These are phyloP conservation scores for Zaprionus bogoriensis DNA, from an alignment of 2,888 invertebrate species.

Conservation along the genomic window DNA sequence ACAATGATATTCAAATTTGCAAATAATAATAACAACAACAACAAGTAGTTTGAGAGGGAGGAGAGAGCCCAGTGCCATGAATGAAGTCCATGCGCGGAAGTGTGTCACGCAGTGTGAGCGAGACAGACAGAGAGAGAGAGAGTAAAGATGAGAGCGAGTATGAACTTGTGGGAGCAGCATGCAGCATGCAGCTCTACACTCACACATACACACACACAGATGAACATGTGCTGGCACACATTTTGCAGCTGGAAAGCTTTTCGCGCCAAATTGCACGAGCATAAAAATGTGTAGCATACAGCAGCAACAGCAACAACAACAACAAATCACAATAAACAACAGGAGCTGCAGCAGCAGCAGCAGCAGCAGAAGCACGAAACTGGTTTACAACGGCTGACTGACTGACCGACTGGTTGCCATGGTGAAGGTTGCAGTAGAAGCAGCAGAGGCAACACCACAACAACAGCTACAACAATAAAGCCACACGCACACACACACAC, in stretches of 20 bases:
- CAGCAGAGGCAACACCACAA: slow-evolving; percentile 31
- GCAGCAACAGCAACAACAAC: slow-evolving; percentile 25
- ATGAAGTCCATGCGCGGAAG: slow-evolving; percentile 64
- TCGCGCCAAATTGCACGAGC: slow-evolving; percentile 68
- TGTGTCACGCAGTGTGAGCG: slow-evolving; percentile 44
- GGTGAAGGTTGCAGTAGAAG: slow-evolving; percentile 68
- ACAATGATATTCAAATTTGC: neutral
- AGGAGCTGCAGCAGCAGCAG: slow-evolving; percentile 20
- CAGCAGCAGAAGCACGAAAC: slow-evolving; percentile 53
- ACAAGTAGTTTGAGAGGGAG: slow-evolving; percentile 16
- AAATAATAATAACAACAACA: neutral
- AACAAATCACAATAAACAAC: slow-evolving; percentile 55
- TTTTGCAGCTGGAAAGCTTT: slow-evolving; percentile 70
- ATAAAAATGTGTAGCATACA: slow-evolving; percentile 55
- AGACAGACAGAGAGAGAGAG: slow-evolving; percentile 1
- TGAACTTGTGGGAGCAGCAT: slow-evolving; percentile 6
- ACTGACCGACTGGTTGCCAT: slow-evolving; percentile 62
- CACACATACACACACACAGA: slow-evolving; percentile 10
- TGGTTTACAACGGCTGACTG: slow-evolving; percentile 71
- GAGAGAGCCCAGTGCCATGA: slow-evolving; percentile 48
- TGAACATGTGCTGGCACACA: slow-evolving; percentile 47
- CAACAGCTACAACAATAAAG: slow-evolving; percentile 13
- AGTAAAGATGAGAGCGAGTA: neutral
- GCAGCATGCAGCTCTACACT: slow-evolving; percentile 30
- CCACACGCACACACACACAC: neutral